A percentile compares a stretch with the other conserved stretches of the same genome.
These are phyloP conservation scores for Aporrectodea caliginosa DNA, from an alignment of 1,140 invertebrate species.

Conservation along the genomic window DNA sequence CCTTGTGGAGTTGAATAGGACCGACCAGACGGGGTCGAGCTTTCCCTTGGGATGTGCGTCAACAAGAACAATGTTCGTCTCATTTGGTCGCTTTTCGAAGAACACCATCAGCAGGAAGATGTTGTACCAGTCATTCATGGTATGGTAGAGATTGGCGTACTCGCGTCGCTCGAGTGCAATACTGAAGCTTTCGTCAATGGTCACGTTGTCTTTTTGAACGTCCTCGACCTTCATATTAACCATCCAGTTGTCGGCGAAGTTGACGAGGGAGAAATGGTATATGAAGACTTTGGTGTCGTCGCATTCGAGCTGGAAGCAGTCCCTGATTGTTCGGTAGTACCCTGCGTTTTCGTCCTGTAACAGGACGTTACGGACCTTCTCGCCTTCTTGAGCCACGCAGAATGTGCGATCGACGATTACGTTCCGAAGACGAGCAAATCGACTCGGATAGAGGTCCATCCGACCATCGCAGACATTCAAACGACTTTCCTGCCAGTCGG, in stretches of 20 bases:
- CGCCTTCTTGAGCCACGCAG: not conserved
- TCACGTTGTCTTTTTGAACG: not conserved
- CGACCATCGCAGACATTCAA: not conserved
- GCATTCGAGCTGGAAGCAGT: not conserved
- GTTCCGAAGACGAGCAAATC: not conserved
- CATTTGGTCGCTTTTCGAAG: slow-evolving; percentile 38
- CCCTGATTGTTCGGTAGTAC: not conserved
- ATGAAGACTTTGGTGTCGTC: not conserved
- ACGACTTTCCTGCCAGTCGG: not conserved
- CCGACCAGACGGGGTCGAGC: slow-evolving; percentile 44
- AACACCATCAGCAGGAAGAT: slow-evolving; percentile 45
- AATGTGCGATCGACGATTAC: not conserved
- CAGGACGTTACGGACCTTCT: not conserved
- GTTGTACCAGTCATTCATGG: slow-evolving; percentile 52
- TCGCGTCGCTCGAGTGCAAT: slow-evolving; percentile 41
- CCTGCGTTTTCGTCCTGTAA: not conserved
- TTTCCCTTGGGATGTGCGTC: slow-evolving; percentile 45
- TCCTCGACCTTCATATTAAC: not conserved
- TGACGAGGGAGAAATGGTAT: too few relatives aligned
- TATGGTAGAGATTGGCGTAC: slow-evolving; percentile 53
- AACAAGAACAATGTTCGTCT: slow-evolving; percentile 42
- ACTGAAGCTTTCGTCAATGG: slow-evolving; percentile 14
- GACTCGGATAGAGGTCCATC: not conserved
- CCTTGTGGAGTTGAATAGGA: slow-evolving; percentile 38
- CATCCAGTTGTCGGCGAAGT: not conserved